A percentile compares a stretch with the other conserved stretches of the same genome.
phyloP scores from a whole-genome alignment of 1,140 invertebrate genomes.

The Liolophura sinensis region DNA sequence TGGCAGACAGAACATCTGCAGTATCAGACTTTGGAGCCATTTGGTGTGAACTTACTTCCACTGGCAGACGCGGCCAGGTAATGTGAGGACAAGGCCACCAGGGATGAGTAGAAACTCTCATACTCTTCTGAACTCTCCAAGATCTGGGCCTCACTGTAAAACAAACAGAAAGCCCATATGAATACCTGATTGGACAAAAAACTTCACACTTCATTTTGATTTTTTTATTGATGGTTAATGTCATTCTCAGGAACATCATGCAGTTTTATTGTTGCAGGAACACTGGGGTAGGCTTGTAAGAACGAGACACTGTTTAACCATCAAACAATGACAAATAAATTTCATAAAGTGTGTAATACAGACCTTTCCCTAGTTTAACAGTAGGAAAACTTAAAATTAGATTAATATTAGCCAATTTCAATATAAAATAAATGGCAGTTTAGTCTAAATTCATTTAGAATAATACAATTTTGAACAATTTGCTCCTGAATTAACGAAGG shows the following conservation, averaged over 20 bases:
- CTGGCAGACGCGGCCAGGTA: slow-evolving; percentile 72
- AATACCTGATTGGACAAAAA: slow-evolving; percentile 3
- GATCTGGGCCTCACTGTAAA: slow-evolving; percentile 75
- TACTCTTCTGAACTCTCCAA: slow-evolving; percentile 74
- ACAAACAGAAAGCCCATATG: slow-evolving; percentile 35
- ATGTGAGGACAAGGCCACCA: slow-evolving; percentile 75
- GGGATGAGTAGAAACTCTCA: slow-evolving; percentile 76
- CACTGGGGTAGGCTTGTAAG: too few species aligned
- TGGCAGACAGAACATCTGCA: neutral
- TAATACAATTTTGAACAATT: neutral
- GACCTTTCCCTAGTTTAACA: too few species aligned
- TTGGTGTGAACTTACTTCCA: slow-evolving; percentile 69
- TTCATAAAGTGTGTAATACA: too few species aligned
- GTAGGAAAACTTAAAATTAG: too few species aligned
- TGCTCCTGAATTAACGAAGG: too few species aligned
- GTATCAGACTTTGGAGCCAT: neutral
- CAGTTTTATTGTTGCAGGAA: neutral
- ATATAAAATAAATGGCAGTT: neutral
- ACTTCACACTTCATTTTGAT: neutral
- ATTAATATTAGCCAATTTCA: too few species aligned
- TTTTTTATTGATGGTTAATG: neutral
- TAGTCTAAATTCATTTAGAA: neutral
- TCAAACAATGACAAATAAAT: too few species aligned
- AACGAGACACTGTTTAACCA: too few species aligned
- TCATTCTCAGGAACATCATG: neutral